Conservation (phyloP, 2,888 invertebrate species). For the Lasioglossum vierecki region DNA sequence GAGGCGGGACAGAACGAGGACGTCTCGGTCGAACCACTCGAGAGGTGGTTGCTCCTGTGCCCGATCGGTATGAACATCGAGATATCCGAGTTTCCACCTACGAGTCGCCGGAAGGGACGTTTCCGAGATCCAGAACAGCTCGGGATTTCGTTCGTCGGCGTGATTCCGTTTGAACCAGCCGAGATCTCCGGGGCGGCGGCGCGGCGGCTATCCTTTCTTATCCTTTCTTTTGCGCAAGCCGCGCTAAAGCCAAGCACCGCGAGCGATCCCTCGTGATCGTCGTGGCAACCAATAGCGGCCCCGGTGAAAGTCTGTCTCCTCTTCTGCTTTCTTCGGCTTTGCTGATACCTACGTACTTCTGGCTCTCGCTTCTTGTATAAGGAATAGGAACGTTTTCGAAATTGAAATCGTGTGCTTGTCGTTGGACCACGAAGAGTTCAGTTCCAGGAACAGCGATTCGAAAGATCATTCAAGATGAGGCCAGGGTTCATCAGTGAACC, state of each 20-base stretch:
- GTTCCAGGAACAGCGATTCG: not conserved
- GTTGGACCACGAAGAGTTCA: not conserved
- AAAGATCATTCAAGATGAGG: not conserved
- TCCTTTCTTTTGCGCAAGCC: slow-evolving; percentile 57
- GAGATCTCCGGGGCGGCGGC: slow-evolving; percentile 42
- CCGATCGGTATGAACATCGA: slow-evolving; percentile 54
- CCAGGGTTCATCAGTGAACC: not conserved
- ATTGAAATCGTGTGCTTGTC: not conserved
- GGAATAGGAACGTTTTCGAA: too few species aligned
- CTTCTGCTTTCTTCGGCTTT: slow-evolving; percentile 31
- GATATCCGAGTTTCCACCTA: slow-evolving; percentile 71
- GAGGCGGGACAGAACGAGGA: slow-evolving; percentile 13
- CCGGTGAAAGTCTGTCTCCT: slow-evolving; percentile 69
- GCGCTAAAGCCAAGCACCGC: slow-evolving; percentile 39
- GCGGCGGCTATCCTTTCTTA: slow-evolving; percentile 20
- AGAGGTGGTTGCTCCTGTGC: slow-evolving; percentile 68
- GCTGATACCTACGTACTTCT: not conserved
- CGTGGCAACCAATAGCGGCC: slow-evolving; percentile 58
- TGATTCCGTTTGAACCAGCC: slow-evolving; percentile 69
- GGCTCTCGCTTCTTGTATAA: not conserved
- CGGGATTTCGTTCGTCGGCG: slow-evolving; percentile 71
- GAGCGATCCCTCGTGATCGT: slow-evolving; percentile 65
- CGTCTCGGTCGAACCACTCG: slow-evolving; percentile 54
- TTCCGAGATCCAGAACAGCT: slow-evolving; percentile 65
- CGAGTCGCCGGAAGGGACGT: slow-evolving; percentile 75